Percentiles rank a stretch among this genome's conserved stretches.
phyloP scores from a whole-genome alignment of 2,797 vertebrate genomes.

The Poecile montanus region DNA sequence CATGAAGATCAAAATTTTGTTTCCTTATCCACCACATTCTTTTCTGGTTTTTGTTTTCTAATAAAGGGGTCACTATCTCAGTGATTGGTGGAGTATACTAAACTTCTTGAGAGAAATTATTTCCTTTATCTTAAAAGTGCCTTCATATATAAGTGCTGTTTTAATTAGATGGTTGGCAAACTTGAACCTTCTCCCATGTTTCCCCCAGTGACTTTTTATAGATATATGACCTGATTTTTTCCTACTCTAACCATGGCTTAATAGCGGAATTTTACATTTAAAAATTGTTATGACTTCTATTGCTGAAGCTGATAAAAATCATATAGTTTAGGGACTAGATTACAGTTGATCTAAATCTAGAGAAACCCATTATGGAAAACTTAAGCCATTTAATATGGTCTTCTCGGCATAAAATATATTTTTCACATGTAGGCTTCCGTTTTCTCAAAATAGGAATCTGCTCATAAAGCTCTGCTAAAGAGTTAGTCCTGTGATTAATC shows the following conservation, averaged over 20 bases:
- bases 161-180: neutral
- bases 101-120: neutral
- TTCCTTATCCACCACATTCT: neutral
- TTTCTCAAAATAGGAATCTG: neutral
- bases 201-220: neutral
- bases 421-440: neutral
- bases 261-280: neutral
- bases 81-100: neutral
- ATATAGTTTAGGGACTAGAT: neutral
- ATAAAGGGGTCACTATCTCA: neutral
- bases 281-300: neutral
- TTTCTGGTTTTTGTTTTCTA: neutral
- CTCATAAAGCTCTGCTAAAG: neutral
- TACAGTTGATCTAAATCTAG: neutral
- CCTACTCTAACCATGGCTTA: neutral
- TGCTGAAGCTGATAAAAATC: neutral
- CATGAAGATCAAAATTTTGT: neutral
- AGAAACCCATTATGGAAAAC: neutral
- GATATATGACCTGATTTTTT: neutral
- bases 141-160: neutral
- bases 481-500: neutral
- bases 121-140: neutral
- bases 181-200: neutral
- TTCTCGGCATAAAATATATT: neutral
- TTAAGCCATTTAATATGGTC: neutral